Conservation (phyloP, 2,113 vertebrate species). For the Sapajus apella region DNA sequence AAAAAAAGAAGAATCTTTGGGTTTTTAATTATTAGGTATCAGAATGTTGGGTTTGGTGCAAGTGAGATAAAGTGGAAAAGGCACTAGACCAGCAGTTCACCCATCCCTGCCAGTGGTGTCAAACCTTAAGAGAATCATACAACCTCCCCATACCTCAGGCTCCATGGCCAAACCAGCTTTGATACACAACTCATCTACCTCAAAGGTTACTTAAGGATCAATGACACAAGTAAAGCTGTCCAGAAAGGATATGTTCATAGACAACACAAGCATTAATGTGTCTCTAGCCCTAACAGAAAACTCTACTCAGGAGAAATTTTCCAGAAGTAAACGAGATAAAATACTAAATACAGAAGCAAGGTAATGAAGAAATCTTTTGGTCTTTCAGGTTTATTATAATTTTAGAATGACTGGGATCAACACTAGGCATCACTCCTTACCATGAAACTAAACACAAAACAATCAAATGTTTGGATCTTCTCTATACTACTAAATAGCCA, state of each 20-base stretch:
- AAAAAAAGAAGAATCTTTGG: conserved; percentile 36
- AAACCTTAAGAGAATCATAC: neutral
- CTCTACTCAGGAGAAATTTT: neutral
- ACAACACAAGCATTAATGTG: neutral
- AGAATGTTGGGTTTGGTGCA: neutral
- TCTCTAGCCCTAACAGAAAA: neutral
- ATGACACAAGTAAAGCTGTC: neutral
- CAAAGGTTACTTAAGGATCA: neutral
- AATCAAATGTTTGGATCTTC: neutral
- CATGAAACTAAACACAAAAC: conserved; percentile 16
- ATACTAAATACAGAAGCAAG: neutral
- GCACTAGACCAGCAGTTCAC: neutral
- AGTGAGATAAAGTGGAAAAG: neutral
- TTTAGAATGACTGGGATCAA: neutral
- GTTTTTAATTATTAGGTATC: conserved; percentile 31
- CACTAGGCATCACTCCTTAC: neutral
- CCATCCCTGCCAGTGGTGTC: neutral
- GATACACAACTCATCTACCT: neutral
- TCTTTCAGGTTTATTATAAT: neutral
- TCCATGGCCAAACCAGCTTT: neutral
- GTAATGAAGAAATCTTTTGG: conserved; percentile 10
- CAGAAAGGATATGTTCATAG: neutral
- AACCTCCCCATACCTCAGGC: neutral
- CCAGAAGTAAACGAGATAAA: neutral
- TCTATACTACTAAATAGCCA: neutral